Base-by-base conservation (phyloP, 2,888 invertebrate genomes). In the Lasius fuliginosus region DNA sequence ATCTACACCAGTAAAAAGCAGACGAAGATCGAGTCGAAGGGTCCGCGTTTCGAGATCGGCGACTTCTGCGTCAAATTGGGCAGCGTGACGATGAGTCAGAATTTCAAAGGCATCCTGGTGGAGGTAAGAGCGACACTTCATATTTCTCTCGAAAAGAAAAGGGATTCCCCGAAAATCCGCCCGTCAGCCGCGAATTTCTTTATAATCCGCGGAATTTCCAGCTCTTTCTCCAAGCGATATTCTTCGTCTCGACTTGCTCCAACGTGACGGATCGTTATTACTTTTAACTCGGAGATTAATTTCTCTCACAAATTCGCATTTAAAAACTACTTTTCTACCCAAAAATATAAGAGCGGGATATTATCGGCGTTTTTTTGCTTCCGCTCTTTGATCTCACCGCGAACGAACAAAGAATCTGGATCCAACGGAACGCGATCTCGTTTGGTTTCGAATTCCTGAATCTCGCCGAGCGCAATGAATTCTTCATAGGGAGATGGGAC, bases 61-160 rank as follows among this genome's bases (percentile, higher is more conserved):
- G 99, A 99, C 94, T 99, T 99, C 94, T 97, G 98, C 88, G 97
- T 99, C 4, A 99, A 99, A 95, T 96, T 99, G 0, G 99, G 99
- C 1, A 98, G 98, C 23, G 99, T 99, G 0, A 98, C 98, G 0
- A 98, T 99, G 96, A 98, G 98, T 94, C 98, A 98, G 92, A 98
- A 97, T 92, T 99, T 99, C 94, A 99, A 99, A 95, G 99, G 99
- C 9, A 97, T 99, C 76, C 96, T 99, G 5, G 97, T 99, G 67
- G 99, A 99, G 96, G 98, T 98, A 90, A 93, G 95, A 93, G 33
- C 9, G 12, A 46, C 49, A 53, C 12, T 67, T 11, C 30, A n/a
- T 42, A 69, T 81, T 65, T 33, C 27, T 49, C 27, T 49, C 64
- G 8, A 15, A 36, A 46, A 33, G 33, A 60, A 23, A 46, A 42